Evolutionary conservation across 2,797 vertebrate species (phyloP).

Genomic region (Odontamblyopus rebecca): DNA sequence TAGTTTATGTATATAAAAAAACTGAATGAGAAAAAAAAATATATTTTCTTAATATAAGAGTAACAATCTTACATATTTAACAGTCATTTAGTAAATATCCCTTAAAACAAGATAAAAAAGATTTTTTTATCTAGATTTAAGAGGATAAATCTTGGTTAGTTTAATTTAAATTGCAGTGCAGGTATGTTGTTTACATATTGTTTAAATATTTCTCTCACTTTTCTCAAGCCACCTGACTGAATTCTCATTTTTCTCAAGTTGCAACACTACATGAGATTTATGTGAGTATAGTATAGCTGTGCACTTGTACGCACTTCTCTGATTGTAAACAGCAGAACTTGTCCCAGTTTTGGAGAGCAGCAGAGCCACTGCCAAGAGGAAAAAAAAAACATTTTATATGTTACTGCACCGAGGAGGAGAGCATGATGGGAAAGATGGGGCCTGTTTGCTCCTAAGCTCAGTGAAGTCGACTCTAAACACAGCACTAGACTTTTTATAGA

Average conservation of each 20-base stretch:
- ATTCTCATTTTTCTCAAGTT: background rate
- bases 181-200: background rate
- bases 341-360: background rate
- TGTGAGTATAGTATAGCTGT: background rate
- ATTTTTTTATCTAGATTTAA: too few relatives aligned
- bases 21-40: too few relatives aligned
- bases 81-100: too few relatives aligned
- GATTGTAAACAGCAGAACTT: slow-evolving; percentile 27
- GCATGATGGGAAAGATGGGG: slow-evolving; percentile 54
- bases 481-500: slow-evolving; percentile 42
- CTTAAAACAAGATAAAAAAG: too few relatives aligned
- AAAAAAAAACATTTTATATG: slow-evolving; percentile 45
- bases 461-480: slow-evolving; percentile 54
- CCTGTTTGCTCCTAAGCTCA: slow-evolving; percentile 49
- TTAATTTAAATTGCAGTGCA: too few relatives aligned
- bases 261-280: background rate
- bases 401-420: slow-evolving; percentile 35
- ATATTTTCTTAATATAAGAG: too few relatives aligned
- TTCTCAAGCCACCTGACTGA: background rate
- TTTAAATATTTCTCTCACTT: background rate
- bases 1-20: too few relatives aligned
- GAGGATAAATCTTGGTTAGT: too few relatives aligned
- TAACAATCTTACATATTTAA: too few relatives aligned
- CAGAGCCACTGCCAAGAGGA: slow-evolving; percentile 16
- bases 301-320: slow-evolving; percentile 19